Evolutionary conservation across 2,113 vertebrate species (phyloP).

Genomic region (Oreocharis arfaki): DNA sequence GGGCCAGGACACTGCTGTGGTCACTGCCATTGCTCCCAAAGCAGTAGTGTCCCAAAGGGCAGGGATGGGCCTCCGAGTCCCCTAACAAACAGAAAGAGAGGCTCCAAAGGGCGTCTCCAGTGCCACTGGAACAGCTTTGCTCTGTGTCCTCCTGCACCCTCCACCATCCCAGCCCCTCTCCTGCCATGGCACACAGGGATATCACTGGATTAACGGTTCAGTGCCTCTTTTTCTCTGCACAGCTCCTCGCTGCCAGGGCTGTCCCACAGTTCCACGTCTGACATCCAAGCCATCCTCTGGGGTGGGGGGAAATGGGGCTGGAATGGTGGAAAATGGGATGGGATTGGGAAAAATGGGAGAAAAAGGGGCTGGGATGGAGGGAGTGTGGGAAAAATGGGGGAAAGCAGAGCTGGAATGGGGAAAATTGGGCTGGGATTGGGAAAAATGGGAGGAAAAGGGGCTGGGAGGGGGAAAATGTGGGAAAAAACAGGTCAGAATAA

Average conservation of each 20-base stretch:
- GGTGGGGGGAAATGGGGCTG: not conserved
- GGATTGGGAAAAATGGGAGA: not conserved
- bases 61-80: conserved; percentile 62
- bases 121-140: not conserved
- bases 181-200: not conserved
- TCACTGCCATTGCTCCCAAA: conserved; percentile 66
- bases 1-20: conserved; percentile 40
- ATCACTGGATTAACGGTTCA: not conserved
- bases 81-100: conserved; percentile 61
- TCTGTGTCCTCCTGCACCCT: not conserved
- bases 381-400: not conserved
- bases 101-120: not conserved
- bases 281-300: not conserved
- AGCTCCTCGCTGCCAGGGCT: not conserved
- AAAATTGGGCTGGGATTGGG: not conserved
- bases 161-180: not conserved
- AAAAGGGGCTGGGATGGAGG: not conserved
- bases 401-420: not conserved
- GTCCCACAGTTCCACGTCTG: fast-evolving
- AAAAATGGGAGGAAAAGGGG: not conserved
- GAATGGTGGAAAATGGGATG: not conserved
- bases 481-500: not conserved
- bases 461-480: not conserved
- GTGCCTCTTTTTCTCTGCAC: not conserved
- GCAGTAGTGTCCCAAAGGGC: conserved; percentile 84